These are phyloP conservation scores for Oophaga pumilio DNA, from an alignment of 2,113 vertebrate genomes.

Conservation along the genomic window DNA sequence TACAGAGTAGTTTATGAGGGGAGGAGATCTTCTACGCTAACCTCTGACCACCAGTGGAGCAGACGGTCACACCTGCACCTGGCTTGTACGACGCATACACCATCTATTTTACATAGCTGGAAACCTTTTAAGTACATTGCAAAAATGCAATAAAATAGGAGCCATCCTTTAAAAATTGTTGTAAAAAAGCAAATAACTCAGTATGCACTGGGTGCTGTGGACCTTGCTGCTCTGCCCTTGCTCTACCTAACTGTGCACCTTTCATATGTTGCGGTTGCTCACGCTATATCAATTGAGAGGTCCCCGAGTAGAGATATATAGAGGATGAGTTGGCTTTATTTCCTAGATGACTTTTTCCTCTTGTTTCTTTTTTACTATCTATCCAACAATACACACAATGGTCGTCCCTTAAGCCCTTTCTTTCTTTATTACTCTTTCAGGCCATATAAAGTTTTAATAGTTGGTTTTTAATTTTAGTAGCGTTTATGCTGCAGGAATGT, in stretches of 20 bases:
- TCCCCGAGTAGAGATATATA: conserved; percentile 27
- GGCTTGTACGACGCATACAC: too few species aligned
- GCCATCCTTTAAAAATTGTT: neutral
- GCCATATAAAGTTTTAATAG: conserved; percentile 73
- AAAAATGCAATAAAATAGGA: neutral
- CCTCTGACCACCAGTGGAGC: too few species aligned
- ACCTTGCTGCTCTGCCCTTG: neutral
- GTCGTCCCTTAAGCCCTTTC: conserved; percentile 58
- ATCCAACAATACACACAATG: conserved; percentile 39
- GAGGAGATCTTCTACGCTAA: too few species aligned
- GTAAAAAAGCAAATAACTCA: neutral
- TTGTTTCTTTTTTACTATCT: conserved; percentile 49
- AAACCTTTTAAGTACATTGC: too few species aligned
- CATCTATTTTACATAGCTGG: too few species aligned
- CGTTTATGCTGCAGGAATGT: conserved; percentile 69
- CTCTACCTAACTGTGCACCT: neutral
- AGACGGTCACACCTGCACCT: too few species aligned
- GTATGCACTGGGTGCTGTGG: neutral
- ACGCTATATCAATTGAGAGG: conserved; percentile 9
- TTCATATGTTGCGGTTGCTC: neutral
- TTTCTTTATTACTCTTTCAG: conserved; percentile 66
- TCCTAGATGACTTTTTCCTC: conserved; percentile 16
- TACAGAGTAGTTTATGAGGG: too few species aligned
- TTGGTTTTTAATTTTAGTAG: conserved; percentile 78
- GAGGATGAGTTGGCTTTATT: conserved; percentile 35